Conservation (phyloP, 2,888 invertebrate genomes). For the Nomada goodeniana region DNA sequence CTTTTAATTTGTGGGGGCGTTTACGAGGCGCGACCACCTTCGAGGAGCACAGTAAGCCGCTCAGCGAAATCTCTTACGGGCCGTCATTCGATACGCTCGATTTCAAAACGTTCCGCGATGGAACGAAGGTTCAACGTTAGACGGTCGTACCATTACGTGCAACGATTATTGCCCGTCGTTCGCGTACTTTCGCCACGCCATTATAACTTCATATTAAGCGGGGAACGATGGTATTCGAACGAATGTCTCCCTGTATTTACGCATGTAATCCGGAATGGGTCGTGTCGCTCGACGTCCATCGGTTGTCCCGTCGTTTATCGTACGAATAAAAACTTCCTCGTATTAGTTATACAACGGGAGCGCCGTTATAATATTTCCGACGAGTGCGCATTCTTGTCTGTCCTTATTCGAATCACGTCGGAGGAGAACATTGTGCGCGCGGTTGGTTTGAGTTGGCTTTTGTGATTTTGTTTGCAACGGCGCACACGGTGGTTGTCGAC, state of each 20-base stretch:
- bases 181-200: conserved; percentile 38
- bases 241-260: conserved; percentile 19
- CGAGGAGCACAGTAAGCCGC: conserved; percentile 41
- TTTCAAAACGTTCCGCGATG: conserved; percentile 53
- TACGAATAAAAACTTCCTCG: too few relatives aligned
- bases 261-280: neutral
- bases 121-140: conserved; percentile 24
- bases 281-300: neutral
- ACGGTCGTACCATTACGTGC: conserved; percentile 33
- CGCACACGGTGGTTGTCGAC: too few relatives aligned
- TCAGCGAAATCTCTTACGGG: conserved; percentile 63
- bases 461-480: too few relatives aligned
- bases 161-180: conserved; percentile 48
- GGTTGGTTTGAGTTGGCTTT: too few relatives aligned
- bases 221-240: conserved; percentile 12
- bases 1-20: conserved; percentile 56
- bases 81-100: conserved; percentile 69
- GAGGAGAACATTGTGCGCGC: too few relatives aligned
- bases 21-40: conserved; percentile 50
- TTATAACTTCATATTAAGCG: conserved; percentile 29
- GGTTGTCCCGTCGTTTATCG: neutral
- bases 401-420: too few relatives aligned
- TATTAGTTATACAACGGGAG: too few relatives aligned
- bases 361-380: too few relatives aligned
- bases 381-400: too few relatives aligned